Evolutionary conservation across 2,797 vertebrate species (phyloP), one percentile per base, ranked within the genome.

Genomic region (Euphonia xanthogaster): DNA sequence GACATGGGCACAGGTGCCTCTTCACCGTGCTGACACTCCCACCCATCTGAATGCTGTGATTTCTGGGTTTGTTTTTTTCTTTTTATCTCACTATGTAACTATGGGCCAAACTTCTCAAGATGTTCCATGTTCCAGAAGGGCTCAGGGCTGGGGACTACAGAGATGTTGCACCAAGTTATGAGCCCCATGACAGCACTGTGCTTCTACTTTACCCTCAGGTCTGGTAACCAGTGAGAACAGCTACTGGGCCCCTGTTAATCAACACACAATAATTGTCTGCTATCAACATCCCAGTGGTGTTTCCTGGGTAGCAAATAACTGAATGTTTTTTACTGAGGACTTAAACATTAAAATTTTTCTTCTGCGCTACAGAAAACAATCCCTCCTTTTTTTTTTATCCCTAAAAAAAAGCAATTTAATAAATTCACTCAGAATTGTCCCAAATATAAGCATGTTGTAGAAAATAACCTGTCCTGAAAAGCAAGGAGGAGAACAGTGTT

Each of bases 361-460:
- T 63, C 39, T 45, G 14, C 47, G 19, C 11, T 63, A 23, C 14
- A 65, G 45, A 67, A 80, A 55, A 58, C 1, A 45, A n/a, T 10
- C 3, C 1, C 3, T 6, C 1, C 0, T 2, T 5, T 2, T 63
- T 45, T 40, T 2, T 53, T 60, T 28, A 42, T 42, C 5, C 5
- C 20, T 15, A 16, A 35, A 24, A 18, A 58, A 40, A 18, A 1
- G 3, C 2, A 10, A 9, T 76, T 7, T 7, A 57, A 14, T 27
- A 57, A 58, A 62, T 44, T 76, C 8, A 22, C 9, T 58, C 12
- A 76, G 31, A 37, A 13, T 31, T 42, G 21, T 47, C 23, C 2
- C 20, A 74, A 42, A 66, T 50, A 45, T 4, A 66, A 71, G 4
- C 5, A 28, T 35, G 10, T 35, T 40, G 33, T 44, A 81, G 57